Evolutionary conservation across 1,140 invertebrate species (phyloP).

Genomic region (Stenopsyche tienmushanensis): DNA sequence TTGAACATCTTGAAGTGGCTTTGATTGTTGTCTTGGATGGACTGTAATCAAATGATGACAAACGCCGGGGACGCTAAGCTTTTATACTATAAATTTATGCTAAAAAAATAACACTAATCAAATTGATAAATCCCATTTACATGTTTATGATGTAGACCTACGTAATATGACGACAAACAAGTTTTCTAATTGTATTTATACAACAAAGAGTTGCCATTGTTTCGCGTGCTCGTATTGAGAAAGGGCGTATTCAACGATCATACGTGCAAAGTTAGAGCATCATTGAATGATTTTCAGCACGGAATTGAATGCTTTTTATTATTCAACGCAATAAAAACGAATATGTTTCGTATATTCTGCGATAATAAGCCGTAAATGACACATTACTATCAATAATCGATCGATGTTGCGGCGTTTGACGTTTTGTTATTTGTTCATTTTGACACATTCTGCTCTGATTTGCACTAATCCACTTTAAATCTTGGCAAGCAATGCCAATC

Average conservation of each 20-base stretch:
- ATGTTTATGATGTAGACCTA: not conserved
- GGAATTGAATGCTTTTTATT: constrained; percentile 38
- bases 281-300: not conserved
- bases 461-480: no score
- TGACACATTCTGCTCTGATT: no score
- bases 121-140: not conserved
- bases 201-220: not conserved
- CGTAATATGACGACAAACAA: not conserved
- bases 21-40: constrained; percentile 11
- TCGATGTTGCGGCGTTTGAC: no score
- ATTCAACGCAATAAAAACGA: no score
- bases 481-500: no score
- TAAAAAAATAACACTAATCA: not conserved
- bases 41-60: constrained; percentile 36
- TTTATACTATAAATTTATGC: constrained; percentile 16
- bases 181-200: not conserved
- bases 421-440: no score
- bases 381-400: no score
- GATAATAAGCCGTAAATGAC: no score
- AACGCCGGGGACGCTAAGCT: not conserved
- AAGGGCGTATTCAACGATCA: not conserved
- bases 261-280: not conserved
- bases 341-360: no score
- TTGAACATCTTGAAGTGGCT: constrained; percentile 7
- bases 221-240: not conserved